These are phyloP conservation scores for Acronicta aceris DNA, from an alignment of 2,888 invertebrate genomes.

Conservation along the genomic window DNA sequence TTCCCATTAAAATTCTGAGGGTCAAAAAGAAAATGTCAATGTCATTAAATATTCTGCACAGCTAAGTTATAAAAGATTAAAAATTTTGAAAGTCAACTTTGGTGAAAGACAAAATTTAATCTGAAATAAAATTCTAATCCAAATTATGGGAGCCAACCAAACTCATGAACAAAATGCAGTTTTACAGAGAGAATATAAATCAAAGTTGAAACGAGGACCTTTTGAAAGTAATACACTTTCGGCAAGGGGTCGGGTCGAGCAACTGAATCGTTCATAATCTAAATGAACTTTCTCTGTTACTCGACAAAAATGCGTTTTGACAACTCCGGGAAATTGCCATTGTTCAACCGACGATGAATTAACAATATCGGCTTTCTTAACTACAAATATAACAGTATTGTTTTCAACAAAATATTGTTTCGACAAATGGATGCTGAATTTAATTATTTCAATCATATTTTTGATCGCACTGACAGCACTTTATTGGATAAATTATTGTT, in stretches of 20 bases:
- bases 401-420: background rate
- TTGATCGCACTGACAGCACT: background rate
- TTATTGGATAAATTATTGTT: background rate
- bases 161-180: background rate
- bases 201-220: background rate
- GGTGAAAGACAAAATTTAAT: too few species aligned
- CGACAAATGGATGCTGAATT: background rate
- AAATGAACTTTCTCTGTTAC: slow-evolving; percentile 44
- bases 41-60: background rate
- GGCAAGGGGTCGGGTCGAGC: slow-evolving; percentile 1
- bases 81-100: too few species aligned
- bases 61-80: too few species aligned
- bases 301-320: slow-evolving; percentile 37
- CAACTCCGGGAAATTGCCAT: slow-evolving; percentile 42
- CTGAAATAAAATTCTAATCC: background rate
- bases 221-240: background rate
- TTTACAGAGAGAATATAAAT: background rate
- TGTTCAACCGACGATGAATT: slow-evolving; percentile 30
- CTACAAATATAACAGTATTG: background rate
- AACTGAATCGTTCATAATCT: slow-evolving; percentile 46
- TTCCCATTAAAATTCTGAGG: slow-evolving; percentile 25
- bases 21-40: slow-evolving; percentile 12
- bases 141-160: background rate
- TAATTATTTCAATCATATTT: background rate
- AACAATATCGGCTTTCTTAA: slow-evolving; percentile 25